Evolutionary conservation across 2,888 invertebrate genomes (phyloP), one percentile per base, ranked within the genome.

Genomic region (Perizoma flavofasciatum): DNA sequence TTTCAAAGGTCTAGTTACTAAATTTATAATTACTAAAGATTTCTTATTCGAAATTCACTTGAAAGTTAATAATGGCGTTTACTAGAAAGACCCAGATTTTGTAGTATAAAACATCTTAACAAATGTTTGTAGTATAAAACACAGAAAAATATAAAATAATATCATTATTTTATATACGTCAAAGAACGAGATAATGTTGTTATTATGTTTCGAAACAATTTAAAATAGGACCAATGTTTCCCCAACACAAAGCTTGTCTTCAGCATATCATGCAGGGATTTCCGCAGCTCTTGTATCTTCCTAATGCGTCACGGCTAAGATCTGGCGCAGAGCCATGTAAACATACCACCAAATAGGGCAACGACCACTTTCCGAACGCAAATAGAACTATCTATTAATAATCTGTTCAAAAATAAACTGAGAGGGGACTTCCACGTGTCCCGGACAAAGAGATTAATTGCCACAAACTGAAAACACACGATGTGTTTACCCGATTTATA

Each of bases 271-370:
- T 67, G 51, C 55, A 56, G 47, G 50, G 57, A 61, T 55, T 58
- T 63, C 48, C 47, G 52, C 9, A 49, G 44, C 48, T 44, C 33
- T 33, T 48, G 66, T 60, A 61, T 67, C 61, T 59, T 61, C 66
- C 63, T 62, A 74, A 71, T 68, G 69, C 75, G 75, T 78, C 76
- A 79, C 74, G 65, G 61, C 62, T 65, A 70, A 69, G 59, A 67
- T 72, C 81, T 88, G 86, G 86, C 87, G 79, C 56, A 67, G 73
- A 79, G 88, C 88, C 88, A 89, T 82, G 86, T 88, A 89, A 88
- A 90, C 88, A 88, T 75, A 82, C 74, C 76, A 85, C 89, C 90
- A 89, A 89, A 88, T 89, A 88, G 91, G 89, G 90, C 89, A 90
- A 88, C 85, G 89, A 89, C 89, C 90, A 89, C 74, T 76, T 72